Conservation (phyloP, 2,888 invertebrate species). For the Ormyrus labotus region DNA sequence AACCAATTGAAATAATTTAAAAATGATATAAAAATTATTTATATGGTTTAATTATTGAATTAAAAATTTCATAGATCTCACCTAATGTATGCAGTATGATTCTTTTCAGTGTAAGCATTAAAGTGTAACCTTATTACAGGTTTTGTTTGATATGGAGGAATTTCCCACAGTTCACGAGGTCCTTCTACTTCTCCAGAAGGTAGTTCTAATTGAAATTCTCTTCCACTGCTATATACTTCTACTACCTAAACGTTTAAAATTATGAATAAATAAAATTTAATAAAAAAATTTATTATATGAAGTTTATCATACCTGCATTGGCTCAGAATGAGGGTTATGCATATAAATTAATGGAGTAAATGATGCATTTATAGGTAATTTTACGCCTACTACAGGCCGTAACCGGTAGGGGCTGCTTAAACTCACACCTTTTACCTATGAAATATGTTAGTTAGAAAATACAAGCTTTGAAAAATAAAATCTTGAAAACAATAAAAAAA, state of each 20-base stretch:
- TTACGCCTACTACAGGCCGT: conserved; percentile 92
- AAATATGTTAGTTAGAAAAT: conserved; percentile 25
- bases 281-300: conserved; percentile 27
- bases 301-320: conserved; percentile 84
- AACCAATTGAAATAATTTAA: conserved; percentile 1
- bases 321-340: conserved; percentile 94
- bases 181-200: conserved; percentile 88
- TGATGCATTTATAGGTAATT: conserved; percentile 93
- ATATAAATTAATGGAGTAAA: conserved; percentile 92
- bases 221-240: conserved; percentile 91
- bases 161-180: conserved; percentile 90
- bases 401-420: conserved; percentile 93
- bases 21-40: conserved; percentile 30
- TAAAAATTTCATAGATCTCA: conserved; percentile 62
- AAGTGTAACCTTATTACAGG: conserved; percentile 92
- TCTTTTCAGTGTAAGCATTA: conserved; percentile 85
- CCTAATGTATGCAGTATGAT: conserved; percentile 91
- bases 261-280: conserved; percentile 22
- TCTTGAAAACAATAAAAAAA: neutral
- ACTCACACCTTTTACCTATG: conserved; percentile 88
- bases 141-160: conserved; percentile 92
- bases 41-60: neutral
- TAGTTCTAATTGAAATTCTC: conserved; percentile 91
- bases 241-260: conserved; percentile 77
- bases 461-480: conserved; percentile 15